Evolutionary conservation across 2,888 invertebrate species (phyloP), one percentile per base, ranked within the genome.

Genomic region (Atrina japonica): DNA sequence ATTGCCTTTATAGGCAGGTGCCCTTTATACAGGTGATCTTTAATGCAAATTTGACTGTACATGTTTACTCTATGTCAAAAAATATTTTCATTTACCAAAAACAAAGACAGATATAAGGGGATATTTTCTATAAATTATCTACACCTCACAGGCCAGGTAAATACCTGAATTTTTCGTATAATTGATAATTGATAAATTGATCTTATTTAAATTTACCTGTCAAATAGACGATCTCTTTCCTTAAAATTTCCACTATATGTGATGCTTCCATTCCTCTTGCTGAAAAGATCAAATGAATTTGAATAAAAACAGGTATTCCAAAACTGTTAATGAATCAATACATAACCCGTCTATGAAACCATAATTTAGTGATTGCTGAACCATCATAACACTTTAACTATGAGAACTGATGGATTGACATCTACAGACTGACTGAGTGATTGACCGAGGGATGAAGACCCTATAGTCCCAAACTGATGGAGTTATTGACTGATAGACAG

Each of bases 221-320:
- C 21, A 88, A 67, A 60, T 78, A 81, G 18, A 85, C 83, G 27
- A 83, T 82, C 63, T 81, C 83, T 65, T 81, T 82, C 69, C 79
- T 75, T 5, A 88, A 76, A 23, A 86, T 77, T 49, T 86, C 84
- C 35, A 84, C 53, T 23, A 88, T 85, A 50, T 86, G 82, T 30
- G 83, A 78, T 16, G 86, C 87, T 73, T 88, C 87, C 66, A 83
- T 75, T 35, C 78, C 79, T 18, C 81, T 66, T 50, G 78, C 88
- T 87, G 77, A 29, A 71, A 78, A 53, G 66, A 64, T 30, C 18
- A 11, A 35, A 40, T 18, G 29, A 35, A 25, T 25, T 23, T 16
- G 9, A 1, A 56, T 6, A 52, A 25, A n/a, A 52, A 52, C n/a
- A 11, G 1, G 27, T 29, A 29, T 9, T 18, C 11, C 14, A 49